Base-by-base conservation (phyloP, 2,797 vertebrate genomes). In the Oryzias dopingdopingensis region DNA sequence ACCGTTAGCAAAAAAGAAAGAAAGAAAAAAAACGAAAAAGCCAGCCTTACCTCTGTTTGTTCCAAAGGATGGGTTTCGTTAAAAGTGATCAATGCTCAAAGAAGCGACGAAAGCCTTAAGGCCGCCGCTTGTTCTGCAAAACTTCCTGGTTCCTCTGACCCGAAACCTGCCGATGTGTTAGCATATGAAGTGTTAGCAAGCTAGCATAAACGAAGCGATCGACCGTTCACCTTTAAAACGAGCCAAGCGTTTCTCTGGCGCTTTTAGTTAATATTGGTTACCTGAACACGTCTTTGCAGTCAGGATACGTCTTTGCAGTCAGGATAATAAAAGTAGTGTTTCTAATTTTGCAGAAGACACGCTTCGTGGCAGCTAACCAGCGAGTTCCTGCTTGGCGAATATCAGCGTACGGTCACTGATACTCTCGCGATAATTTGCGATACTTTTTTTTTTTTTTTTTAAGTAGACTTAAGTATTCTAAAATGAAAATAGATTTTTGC, bases 111-210 rank as follows among this genome's bases (percentile, higher is more conserved):
- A 46, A 65, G 52, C 56, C 56, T 22, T 17, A 67, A 78, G 81
- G 81, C 80, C 81, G 43, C 47, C 24, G 62, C 1, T 52, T 49
- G 43, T 66, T 37, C 32, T 37, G 32, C 32, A 37, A 10, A 37
- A 66, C 84, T 89, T 85, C 84, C 87, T 82, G 85, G 72, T 81
- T 86, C 50, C 1, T 52, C 56, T 45, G 42, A 3, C 45, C 54
- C 46, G 14, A 18, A 56, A 47, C 44, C 69, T 46, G 42, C 69
- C 61, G 74, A 65, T 37, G 29, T 32, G 32, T 37, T 37, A 37
- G 32, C 32, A 37, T 37, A 12, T 12, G 7, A 32, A 10, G 8
- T 60, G 67, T 76, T 85, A 87, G 83, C 80, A n/a, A 49, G 62
- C 59, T 56, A 61, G n/a, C 50, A 13, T 5, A 29, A 37, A 37